Conservation (phyloP, 2,113 vertebrate genomes). For the Brachypteracias leptosomus region DNA sequence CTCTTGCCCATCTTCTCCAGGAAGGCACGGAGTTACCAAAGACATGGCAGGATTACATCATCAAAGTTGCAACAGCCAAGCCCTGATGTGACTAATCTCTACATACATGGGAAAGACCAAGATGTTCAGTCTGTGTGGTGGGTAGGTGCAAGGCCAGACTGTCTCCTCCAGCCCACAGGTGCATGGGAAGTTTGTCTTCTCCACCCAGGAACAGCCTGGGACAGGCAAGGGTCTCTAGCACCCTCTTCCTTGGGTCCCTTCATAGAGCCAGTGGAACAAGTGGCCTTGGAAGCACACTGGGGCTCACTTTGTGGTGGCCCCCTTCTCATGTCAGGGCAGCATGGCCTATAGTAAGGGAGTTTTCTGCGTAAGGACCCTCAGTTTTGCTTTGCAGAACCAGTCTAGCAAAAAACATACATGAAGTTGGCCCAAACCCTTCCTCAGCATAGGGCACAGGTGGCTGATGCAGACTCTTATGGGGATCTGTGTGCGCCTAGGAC, state of each 20-base stretch:
- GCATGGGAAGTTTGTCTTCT: background rate
- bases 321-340: background rate
- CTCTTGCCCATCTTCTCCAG: background rate
- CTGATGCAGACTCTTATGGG: accelerated
- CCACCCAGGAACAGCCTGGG: background rate
- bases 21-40: background rate
- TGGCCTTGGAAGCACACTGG: accelerated
- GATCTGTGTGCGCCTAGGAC: accelerated
- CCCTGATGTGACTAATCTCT: background rate
- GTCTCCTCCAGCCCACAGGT: background rate
- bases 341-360: background rate
- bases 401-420: background rate
- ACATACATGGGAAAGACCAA: background rate
- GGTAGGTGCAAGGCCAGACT: background rate
- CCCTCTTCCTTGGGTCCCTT: background rate
- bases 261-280: accelerated
- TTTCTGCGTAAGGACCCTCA: background rate
- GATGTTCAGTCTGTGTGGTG: background rate
- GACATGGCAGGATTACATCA: background rate
- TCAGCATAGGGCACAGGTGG: background rate
- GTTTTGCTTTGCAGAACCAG: background rate
- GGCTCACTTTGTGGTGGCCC: accelerated
- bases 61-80: background rate
- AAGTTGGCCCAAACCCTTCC: background rate
- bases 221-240: background rate